phyloP scores from a whole-genome alignment of 2,797 vertebrate species.

The Amphiprion clarkii region DNA sequence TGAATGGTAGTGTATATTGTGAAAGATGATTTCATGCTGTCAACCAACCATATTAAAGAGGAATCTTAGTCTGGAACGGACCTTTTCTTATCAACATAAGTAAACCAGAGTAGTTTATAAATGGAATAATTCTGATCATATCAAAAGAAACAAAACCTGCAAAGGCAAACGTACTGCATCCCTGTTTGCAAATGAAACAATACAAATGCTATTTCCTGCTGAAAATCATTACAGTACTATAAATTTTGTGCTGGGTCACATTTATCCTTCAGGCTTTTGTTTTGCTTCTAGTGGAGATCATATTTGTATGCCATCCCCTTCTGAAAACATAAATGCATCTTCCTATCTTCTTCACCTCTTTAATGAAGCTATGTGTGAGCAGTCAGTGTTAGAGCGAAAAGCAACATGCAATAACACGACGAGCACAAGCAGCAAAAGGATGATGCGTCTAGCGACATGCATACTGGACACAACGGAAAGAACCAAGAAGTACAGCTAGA shows the following conservation, averaged over 20 bases:
- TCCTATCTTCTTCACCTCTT: neutral
- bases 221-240: too few species aligned
- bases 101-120: too few species aligned
- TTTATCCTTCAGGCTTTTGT: neutral
- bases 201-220: too few species aligned
- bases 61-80: too few species aligned
- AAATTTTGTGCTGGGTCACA: too few species aligned
- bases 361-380: neutral
- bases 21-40: neutral
- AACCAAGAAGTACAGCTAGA: neutral
- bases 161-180: too few species aligned
- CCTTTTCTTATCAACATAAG: too few species aligned
- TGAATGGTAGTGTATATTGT: neutral
- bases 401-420: neutral
- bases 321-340: neutral
- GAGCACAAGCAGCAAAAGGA: neutral
- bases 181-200: too few species aligned
- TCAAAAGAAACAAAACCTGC: too few species aligned
- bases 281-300: neutral
- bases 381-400: conserved; percentile 1
- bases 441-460: neutral
- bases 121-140: too few species aligned
- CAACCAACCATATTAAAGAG: neutral
- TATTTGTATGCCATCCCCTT: neutral
- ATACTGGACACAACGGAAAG: neutral